phyloP scores from a whole-genome alignment of 2,113 vertebrate species.

The Okapia johnstoni region DNA sequence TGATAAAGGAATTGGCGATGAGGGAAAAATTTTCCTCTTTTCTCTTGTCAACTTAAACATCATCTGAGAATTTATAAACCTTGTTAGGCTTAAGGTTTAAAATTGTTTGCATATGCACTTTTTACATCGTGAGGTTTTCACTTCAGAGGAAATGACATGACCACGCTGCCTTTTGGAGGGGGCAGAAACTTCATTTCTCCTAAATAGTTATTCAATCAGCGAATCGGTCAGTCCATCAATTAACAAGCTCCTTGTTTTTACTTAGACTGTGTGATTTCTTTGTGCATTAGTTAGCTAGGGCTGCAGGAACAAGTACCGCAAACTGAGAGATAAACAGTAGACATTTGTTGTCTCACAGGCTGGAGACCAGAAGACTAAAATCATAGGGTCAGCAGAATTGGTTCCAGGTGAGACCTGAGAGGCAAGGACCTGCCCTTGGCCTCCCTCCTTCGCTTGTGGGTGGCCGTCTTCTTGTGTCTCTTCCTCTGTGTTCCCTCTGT shows the following conservation, averaged over 20 bases:
- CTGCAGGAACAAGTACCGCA: neutral
- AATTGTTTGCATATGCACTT: neutral
- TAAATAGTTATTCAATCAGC: neutral
- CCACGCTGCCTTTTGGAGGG: neutral
- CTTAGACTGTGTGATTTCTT: neutral
- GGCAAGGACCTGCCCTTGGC: no score
- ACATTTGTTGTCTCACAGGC: neutral
- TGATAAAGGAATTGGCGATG: slow-evolving; percentile 45
- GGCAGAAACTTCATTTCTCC: neutral
- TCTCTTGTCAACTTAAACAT: slow-evolving; percentile 40
- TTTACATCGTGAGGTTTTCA: neutral
- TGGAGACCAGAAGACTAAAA: neutral
- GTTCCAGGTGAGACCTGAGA: neutral
- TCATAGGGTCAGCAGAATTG: neutral
- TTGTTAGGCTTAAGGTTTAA: slow-evolving; percentile 32
- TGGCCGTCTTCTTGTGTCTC: neutral
- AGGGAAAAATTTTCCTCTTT: neutral
- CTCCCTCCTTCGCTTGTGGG: neutral
- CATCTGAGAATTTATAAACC: slow-evolving; percentile 30
- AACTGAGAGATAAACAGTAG: neutral
- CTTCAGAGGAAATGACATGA: neutral
- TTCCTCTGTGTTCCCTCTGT: neutral
- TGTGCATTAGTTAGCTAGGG: neutral
- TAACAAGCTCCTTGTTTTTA: neutral
- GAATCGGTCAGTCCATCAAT: neutral